These are phyloP conservation scores for Cyanoramphus novaezelandiae DNA, from an alignment of 2,113 vertebrate species.

Conservation along the genomic window DNA sequence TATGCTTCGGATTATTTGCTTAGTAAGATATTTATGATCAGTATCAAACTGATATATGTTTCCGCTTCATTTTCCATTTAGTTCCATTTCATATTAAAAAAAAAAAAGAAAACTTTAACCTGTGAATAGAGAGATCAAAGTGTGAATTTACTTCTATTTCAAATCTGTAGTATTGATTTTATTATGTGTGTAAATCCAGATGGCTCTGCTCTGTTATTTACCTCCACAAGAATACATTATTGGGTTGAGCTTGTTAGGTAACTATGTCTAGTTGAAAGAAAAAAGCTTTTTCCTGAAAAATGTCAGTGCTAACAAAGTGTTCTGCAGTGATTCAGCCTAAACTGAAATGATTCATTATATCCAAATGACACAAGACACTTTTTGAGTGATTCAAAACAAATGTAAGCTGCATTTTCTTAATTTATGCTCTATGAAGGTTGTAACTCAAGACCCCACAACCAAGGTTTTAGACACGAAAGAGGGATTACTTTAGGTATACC, in stretches of 20 bases:
- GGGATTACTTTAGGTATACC: background rate
- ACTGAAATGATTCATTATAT: background rate
- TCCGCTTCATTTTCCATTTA: background rate
- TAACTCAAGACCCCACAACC: background rate
- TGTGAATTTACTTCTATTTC: background rate
- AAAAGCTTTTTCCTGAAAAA: constrained; percentile 5
- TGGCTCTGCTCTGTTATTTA: background rate
- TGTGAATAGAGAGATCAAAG: background rate
- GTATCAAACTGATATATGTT: background rate
- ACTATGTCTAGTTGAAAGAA: background rate
- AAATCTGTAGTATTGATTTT: constrained; percentile 1
- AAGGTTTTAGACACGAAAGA: background rate
- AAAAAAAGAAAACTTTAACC: background rate
- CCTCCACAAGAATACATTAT: background rate
- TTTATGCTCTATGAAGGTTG: background rate
- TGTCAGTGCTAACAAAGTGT: background rate
- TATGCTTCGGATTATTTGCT: background rate
- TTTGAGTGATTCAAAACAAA: background rate
- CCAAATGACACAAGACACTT: background rate
- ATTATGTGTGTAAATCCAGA: background rate
- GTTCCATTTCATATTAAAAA: background rate
- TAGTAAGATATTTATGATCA: background rate
- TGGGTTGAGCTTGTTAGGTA: background rate
- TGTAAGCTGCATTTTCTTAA: background rate
- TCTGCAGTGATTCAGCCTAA: constrained; percentile 8